Conservation (phyloP, 1,140 invertebrate genomes). For the Drosophila tropicalis region DNA sequence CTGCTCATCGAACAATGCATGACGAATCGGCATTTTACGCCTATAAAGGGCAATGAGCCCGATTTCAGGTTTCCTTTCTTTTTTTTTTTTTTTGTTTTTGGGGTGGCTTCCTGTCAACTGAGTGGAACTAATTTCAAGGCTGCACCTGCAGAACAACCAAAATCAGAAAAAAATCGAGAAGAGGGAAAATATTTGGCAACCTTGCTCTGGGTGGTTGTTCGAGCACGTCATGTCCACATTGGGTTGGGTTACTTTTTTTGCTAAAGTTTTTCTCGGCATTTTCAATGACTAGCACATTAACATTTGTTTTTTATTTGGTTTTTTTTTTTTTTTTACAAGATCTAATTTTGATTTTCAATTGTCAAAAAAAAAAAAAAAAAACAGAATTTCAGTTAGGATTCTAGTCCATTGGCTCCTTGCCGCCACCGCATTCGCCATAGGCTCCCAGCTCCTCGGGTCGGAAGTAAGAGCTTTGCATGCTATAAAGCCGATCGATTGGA, state of each 20-base stretch:
- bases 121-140: constrained; percentile 73
- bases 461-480: constrained; percentile 88
- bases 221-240: constrained; percentile 38
- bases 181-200: constrained; percentile 30
- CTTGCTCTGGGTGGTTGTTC: constrained; percentile 49
- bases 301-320: constrained; percentile 61
- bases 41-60: constrained; percentile 60
- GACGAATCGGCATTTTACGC: constrained; percentile 82
- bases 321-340: constrained; percentile 72
- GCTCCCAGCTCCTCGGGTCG: constrained; percentile 84
- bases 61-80: constrained; percentile 22
- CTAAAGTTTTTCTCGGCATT: background rate
- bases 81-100: constrained; percentile 29
- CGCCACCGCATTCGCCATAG: constrained; percentile 68
- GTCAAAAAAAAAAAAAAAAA: constrained; percentile 6
- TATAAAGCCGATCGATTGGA: constrained; percentile 87
- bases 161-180: constrained; percentile 5
- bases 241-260: background rate
- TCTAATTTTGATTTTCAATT: constrained; percentile 79
- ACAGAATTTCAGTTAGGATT: constrained; percentile 43
- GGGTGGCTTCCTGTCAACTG: constrained; percentile 71
- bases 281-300: constrained; percentile 69
- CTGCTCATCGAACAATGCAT: constrained; percentile 72
- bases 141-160: constrained; percentile 75
- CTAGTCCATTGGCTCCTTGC: constrained; percentile 67